Evolutionary conservation across 2,888 invertebrate species (phyloP), one percentile per base, ranked within the genome.

Genomic region (Antheraea yamamai): DNA sequence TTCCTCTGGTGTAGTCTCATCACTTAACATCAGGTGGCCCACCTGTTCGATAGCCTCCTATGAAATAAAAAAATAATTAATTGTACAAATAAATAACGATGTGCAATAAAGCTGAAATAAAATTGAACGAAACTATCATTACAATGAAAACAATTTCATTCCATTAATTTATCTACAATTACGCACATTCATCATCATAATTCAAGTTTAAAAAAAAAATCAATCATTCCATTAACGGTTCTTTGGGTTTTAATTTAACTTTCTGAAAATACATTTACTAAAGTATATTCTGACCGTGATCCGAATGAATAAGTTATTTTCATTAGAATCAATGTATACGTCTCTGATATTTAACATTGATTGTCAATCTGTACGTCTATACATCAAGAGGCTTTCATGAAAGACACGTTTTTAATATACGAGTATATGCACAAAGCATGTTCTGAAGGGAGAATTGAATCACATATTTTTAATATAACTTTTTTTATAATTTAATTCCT

Each of bases 291-390:
- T n/a, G n/a, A n/a, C 7, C n/a, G 8, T 58, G 7, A 58, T 8
- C 58, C n/a, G 26, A 64, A 64, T 64, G 23, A 64, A 64, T 64
- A 64, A 26, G 64, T 26, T 14, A 64, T 64, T 64, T 64, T 64
- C 26, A 64, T 64, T 12, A n/a, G n/a, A 58, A 58, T 7, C 6
- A n/a, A n/a, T 16, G 14, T 64, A 64, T 12, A 26, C 26, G 14
- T 14, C 1, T 26, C 26, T 64, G 64, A 23, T 4, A 14, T 7
- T 64, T 64, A 64, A 14, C 14, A 64, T 64, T 10, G 64, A 64
- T 64, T 64, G 14, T 18, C 26, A 26, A 26, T 64, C 26, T 26
- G 26, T 64, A 14, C 26, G 23, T 14, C 26, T 16, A 64, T 26
- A 26, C 64, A 64, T 26, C 26, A 26, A 26, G 4, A 14, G 14